phyloP scores from a whole-genome alignment of 2,797 vertebrate genomes.

The Dendrocincla tyrannina region DNA sequence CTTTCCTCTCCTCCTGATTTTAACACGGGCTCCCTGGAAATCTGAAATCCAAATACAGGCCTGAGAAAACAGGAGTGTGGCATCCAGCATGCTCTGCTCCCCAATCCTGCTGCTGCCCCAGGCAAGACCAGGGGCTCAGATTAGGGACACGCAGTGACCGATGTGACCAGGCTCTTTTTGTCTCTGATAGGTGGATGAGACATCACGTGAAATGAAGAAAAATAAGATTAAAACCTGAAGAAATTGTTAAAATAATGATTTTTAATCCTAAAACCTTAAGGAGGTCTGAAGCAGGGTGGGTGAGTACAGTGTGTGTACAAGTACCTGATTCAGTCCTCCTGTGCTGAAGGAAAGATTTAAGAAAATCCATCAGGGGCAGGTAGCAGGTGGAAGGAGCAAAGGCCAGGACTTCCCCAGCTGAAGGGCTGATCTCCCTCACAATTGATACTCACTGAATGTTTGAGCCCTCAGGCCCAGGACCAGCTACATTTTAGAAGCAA shows the following conservation, averaged over 20 bases:
- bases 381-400: background rate
- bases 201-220: background rate
- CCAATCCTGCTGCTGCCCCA: rapidly evolving
- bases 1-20: background rate
- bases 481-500: background rate
- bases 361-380: background rate
- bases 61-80: background rate
- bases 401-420: background rate
- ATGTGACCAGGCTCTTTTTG: background rate
- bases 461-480: background rate
- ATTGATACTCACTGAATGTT: background rate
- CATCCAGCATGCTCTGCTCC: background rate
- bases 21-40: background rate
- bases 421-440: background rate
- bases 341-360: background rate
- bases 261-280: background rate
- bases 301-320: background rate
- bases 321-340: background rate
- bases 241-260: background rate
- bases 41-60: background rate
- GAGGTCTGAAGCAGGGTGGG: background rate
- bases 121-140: background rate
- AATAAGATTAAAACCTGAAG: background rate
- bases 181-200: background rate
- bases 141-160: background rate